Evolutionary conservation across 2,888 invertebrate genomes (phyloP), one percentile per base, ranked within the genome.

Genomic region (Hypselothyrea guttata): DNA sequence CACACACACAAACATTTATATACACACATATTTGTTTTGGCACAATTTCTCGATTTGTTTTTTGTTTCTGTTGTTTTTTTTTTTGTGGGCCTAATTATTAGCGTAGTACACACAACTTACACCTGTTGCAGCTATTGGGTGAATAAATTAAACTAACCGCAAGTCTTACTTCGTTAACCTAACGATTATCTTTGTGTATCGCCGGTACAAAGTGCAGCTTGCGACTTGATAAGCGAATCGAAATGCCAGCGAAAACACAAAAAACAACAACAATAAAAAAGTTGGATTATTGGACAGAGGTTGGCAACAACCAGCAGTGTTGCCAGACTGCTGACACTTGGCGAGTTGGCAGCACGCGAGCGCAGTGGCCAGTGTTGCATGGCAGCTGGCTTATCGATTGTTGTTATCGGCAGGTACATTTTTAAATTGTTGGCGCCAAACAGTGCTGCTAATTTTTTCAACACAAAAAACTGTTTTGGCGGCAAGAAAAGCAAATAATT

Each of bases 171-270:
- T 41, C 42, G 28, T 69, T 41, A 51, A 45, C 37, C 42, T 7
- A 15, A 28, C 13, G 49, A 56, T 60, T 57, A 55, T 55, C 48
- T 52, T 45, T 44, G 51, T 41, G 48, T 41, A 52, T 49, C 41
- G 18, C 70, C 49, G 57, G 71, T 71, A 53, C 71, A 71, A 71
- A 71, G 74, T 40, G 65, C 74, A 55, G 1, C 15, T 1, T 4
- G 5, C 8, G 38, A 12, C 13, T 41, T 56, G 55, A 72, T 64
- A 71, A 67, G 55, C 54, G 7, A 54, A 40, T 42, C 18, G 35
- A 44, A 44, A 52, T 15, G n/a, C 34, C 41, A 55, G 27, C 38
- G 41, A 48, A 41, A 48, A 40, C 44, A 27, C 18, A 42, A 52
- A 48, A 51, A 22, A 53, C 44, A 48, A 58, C 28, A 57, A 33